Evolutionary conservation across 2,888 invertebrate species (phyloP).

Genomic region (Sminthurides aquaticus): DNA sequence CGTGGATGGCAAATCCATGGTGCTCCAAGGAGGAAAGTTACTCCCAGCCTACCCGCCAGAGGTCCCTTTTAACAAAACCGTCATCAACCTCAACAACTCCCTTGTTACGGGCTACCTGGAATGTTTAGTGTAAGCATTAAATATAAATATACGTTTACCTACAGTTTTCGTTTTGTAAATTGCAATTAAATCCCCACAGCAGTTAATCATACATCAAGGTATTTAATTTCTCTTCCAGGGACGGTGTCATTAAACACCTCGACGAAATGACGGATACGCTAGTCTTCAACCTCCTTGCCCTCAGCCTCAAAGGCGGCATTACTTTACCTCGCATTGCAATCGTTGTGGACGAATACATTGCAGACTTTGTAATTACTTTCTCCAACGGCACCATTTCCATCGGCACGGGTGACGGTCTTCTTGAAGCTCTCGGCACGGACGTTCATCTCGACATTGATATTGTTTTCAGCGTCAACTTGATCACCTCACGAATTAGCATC

Average conservation of each 20-base stretch:
- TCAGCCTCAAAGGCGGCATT: background rate
- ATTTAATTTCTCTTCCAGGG: no score
- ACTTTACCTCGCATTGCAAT: background rate
- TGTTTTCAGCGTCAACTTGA: background rate
- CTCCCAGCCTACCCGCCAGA: background rate
- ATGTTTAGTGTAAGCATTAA: no score
- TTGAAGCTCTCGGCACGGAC: background rate
- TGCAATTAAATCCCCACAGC: no score
- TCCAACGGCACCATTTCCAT: background rate
- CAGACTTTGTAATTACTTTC: background rate
- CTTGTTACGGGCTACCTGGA: no score
- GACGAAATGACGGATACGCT: background rate
- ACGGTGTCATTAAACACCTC: background rate
- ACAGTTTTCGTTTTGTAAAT: no score
- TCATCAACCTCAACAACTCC: no score
- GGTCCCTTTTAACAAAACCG: background rate
- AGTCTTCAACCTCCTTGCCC: background rate
- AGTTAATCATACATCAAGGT: no score
- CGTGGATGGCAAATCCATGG: no score
- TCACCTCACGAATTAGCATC: background rate
- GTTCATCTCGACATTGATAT: background rate
- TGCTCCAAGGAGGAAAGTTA: no score
- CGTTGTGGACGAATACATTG: background rate
- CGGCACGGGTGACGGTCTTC: background rate
- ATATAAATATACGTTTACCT: no score